Base-by-base conservation (phyloP, 2,113 vertebrate species). In the Maccullochella peelii region DNA sequence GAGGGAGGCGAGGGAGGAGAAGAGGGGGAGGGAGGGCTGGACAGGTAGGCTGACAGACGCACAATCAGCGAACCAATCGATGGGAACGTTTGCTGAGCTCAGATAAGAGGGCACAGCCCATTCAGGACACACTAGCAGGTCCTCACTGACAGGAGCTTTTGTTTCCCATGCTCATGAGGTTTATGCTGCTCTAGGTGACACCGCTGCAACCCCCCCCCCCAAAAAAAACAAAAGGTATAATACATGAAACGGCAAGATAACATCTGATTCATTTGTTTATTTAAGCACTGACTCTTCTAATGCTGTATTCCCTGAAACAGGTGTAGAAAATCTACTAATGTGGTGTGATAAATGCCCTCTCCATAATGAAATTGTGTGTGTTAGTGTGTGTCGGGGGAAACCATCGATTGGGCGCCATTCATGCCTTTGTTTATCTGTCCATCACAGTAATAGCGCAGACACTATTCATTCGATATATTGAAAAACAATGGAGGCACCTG, bases 91-190 rank as follows among this genome's bases (percentile, higher is more conserved):
- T 94, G 92, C 90, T 93, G 90, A 77, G 77, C 68, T 91, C 80
- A 94, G 89, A 93, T 92, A 95, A 96, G 90, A 88, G 85, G 88
- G 58, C 52, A 50, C 88, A 72, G 83, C 89, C 90, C 25, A 68
- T 93, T 65, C 80, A 1, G 91, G 61, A 74, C 82, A 38, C 87
- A 87, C 59, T 30, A 42, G 90, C 93, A 86, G 73, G 83, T 90
- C 67, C 73, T 76, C 44, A 54, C 77, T 78, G 91, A 91, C 83
- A 77, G 83, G 30, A 73, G 91, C 91, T 86, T 93, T 93, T 94
- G 80, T 88, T 93, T 93, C 82, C 76, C 44, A 3, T 73, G 77
- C 76, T 84, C 73, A 83, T 21, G 83, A 90, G 86, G 88, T 84
- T 70, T 75, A 63, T 75, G 72, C 79, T 67, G 76, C 75, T 79